Conservation (phyloP, 2,113 vertebrate genomes). For the Haemorhous mexicanus region DNA sequence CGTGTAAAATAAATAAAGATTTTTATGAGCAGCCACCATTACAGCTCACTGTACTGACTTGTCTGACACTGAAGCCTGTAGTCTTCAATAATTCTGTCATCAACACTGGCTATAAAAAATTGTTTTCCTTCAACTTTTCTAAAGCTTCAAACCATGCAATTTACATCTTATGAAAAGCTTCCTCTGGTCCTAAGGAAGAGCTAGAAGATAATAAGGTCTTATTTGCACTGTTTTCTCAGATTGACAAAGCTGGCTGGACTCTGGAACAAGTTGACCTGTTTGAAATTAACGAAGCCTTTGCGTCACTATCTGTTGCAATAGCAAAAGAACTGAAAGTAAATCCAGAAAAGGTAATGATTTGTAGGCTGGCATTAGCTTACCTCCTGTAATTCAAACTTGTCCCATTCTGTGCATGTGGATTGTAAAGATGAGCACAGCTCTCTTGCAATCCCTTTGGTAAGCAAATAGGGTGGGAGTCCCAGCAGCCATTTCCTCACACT, state of each 20-base stretch:
- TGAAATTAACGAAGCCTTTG: constrained; percentile 97
- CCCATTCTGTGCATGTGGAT: neutral
- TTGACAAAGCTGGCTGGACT: constrained; percentile 90
- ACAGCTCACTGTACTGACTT: neutral
- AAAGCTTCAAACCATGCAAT: neutral
- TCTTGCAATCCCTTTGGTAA: neutral
- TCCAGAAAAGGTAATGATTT: constrained; percentile 81
- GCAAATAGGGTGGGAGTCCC: neutral
- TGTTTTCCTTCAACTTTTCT: neutral
- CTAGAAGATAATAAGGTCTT: neutral
- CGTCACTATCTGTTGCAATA: constrained; percentile 82
- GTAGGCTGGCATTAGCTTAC: neutral
- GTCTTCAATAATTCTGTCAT: neutral
- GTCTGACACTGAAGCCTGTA: neutral
- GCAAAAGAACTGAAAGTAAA: constrained; percentile 87
- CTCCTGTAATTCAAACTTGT: neutral
- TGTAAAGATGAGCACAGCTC: neutral
- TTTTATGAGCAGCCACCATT: neutral
- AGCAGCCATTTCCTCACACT: accelerated
- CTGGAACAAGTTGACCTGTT: constrained; percentile 88
- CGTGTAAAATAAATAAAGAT: neutral
- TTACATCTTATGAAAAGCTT: neutral
- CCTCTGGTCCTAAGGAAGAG: neutral
- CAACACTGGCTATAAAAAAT: neutral
- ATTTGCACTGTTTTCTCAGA: constrained; percentile 59